Percentiles rank a stretch among this genome's conserved stretches.
phyloP scores from a whole-genome alignment of 2,888 invertebrate genomes.

The Microctonus hyperodae region DNA sequence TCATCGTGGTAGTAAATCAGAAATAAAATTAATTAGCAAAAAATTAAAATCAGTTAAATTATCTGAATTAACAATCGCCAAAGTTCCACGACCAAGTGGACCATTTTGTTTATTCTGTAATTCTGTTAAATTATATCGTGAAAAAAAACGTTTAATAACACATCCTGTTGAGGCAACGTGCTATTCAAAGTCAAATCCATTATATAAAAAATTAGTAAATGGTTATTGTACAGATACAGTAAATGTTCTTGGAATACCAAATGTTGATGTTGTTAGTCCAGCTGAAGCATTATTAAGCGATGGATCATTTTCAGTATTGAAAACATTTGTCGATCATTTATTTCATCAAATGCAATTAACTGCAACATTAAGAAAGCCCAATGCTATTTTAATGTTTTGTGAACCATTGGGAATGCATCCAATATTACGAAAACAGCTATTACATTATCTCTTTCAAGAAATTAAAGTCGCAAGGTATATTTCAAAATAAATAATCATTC shows the following conservation, averaged over 20 bases:
- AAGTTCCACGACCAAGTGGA: slow-evolving; percentile 54
- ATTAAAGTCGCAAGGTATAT: slow-evolving; percentile 61
- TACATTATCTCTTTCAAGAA: slow-evolving; percentile 62
- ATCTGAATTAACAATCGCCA: slow-evolving; percentile 49
- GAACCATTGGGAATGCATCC: slow-evolving; percentile 61
- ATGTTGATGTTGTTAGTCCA: slow-evolving; percentile 61
- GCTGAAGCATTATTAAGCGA: slow-evolving; percentile 59
- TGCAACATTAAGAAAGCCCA: slow-evolving; percentile 57
- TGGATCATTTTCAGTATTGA: slow-evolving; percentile 57
- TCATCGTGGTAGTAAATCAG: slow-evolving; percentile 48
- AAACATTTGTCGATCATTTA: slow-evolving; percentile 60
- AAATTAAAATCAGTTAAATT: slow-evolving; percentile 54
- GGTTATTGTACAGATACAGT: slow-evolving; percentile 61
- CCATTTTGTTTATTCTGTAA: slow-evolving; percentile 62
- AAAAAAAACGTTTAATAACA: slow-evolving; percentile 54
- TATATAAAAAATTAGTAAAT: slow-evolving; percentile 59
- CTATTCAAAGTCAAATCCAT: slow-evolving; percentile 54
- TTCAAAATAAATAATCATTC: not conserved
- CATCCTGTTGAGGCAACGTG: slow-evolving; percentile 55
- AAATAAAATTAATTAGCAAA: slow-evolving; percentile 54
- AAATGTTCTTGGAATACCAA: slow-evolving; percentile 59
- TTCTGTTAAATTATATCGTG: slow-evolving; percentile 58
- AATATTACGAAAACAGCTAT: slow-evolving; percentile 56
- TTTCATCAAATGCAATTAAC: slow-evolving; percentile 61
- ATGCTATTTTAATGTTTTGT: slow-evolving; percentile 61